These are phyloP conservation scores for Origma solitaria DNA, from an alignment of 2,113 vertebrate species.

Conservation along the genomic window DNA sequence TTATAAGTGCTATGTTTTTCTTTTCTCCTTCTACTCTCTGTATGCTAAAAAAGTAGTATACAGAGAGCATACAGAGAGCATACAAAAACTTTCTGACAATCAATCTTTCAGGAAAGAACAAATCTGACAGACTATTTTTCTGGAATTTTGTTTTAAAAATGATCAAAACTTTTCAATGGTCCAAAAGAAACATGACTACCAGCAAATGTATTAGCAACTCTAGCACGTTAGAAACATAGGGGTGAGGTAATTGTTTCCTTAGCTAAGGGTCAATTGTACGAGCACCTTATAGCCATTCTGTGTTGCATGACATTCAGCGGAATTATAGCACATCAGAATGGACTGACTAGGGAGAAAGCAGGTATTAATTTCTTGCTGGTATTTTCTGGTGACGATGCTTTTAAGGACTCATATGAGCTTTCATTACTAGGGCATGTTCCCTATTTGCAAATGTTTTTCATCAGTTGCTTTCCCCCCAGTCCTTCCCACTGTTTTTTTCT, in stretches of 20 bases:
- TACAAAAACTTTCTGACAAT: not conserved
- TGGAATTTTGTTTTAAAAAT: not conserved
- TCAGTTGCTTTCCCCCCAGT: not conserved
- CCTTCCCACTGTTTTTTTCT: not conserved
- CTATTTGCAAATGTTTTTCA: not conserved
- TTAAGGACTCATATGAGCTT: not conserved
- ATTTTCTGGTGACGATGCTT: not conserved
- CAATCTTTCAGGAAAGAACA: not conserved
- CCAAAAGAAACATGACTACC: not conserved
- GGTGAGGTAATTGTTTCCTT: not conserved
- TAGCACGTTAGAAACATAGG: rapidly evolving
- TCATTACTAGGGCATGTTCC: not conserved
- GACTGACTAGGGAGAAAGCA: rapidly evolving
- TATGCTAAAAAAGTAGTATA: rapidly evolving
- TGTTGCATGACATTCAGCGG: not conserved
- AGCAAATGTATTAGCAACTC: not conserved
- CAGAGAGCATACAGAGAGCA: no score
- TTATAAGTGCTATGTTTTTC: not conserved
- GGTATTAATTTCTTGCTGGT: not conserved
- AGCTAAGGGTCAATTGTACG: not conserved
- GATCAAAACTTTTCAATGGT: not conserved
- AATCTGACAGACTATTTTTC: not conserved
- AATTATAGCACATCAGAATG: not conserved
- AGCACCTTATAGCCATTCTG: not conserved
- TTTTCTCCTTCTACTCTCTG: not conserved